A percentile compares a stretch with the other conserved stretches of the same genome.
Evolutionary conservation across 92 coral and sea anemone genomes (phyloP).

Genomic region (Epizoanthus ramosus): DNA sequence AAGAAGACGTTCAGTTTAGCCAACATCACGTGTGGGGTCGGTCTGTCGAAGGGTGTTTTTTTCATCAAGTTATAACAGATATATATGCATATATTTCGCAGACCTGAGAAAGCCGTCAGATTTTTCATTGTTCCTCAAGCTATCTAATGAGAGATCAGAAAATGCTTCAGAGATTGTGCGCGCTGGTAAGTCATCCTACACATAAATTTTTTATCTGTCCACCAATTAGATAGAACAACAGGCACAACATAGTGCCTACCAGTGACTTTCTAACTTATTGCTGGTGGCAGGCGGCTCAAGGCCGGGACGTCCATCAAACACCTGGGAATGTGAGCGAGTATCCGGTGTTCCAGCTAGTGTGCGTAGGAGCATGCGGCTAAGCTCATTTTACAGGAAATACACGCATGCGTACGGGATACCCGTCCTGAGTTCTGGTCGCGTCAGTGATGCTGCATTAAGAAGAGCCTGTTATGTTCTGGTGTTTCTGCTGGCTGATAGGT

Average conservation of each 20-base stretch:
- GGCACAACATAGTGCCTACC: no score
- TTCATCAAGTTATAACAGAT: background rate
- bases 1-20: no score
- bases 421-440: constrained; percentile 77
- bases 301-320: constrained; percentile 49
- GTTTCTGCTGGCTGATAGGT: constrained; percentile 92
- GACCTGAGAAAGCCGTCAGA: constrained; percentile 3
- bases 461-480: constrained; percentile 96
- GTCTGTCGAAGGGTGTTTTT: no score
- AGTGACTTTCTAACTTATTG: no score
- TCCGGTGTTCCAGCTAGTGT: constrained; percentile 66
- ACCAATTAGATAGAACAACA: no score
- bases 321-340: constrained; percentile 83
- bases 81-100: background rate
- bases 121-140: constrained; percentile 24
- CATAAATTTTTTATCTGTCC: no score
- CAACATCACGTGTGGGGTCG: no score
- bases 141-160: background rate
- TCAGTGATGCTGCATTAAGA: constrained; percentile 77
- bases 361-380: constrained; percentile 64
- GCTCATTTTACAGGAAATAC: constrained; percentile 82
- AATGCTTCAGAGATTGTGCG: background rate
- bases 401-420: constrained; percentile 96
- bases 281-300: constrained; percentile 19
- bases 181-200: background rate